These are phyloP conservation scores for Halcyon smyrnensis DNA, from an alignment of 2,797 vertebrate genomes.

Conservation along the genomic window DNA sequence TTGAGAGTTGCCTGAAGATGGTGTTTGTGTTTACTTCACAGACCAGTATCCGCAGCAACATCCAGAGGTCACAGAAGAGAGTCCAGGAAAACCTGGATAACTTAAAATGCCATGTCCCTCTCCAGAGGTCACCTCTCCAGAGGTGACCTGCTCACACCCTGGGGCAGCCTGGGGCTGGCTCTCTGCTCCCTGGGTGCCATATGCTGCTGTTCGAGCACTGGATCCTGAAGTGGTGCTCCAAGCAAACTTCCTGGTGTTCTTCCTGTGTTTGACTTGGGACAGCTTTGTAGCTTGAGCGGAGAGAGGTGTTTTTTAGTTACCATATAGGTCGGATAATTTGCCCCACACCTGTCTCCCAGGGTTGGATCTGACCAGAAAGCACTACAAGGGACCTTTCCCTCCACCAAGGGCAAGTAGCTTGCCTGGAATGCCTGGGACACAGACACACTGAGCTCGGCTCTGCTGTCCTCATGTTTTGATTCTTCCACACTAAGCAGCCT, in stretches of 20 bases:
- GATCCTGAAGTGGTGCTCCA: neutral
- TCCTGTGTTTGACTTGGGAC: neutral
- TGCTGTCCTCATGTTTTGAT: neutral
- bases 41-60: accelerated
- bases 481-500: neutral
- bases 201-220: accelerated
- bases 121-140: neutral
- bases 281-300: neutral
- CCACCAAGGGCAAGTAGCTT: neutral
- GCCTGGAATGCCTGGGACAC: neutral
- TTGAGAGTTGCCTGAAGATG: neutral
- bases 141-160: neutral
- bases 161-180: accelerated
- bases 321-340: neutral
- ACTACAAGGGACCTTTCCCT: neutral
- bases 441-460: neutral
- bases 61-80: neutral
- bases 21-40: neutral
- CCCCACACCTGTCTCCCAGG: too few relatives aligned
- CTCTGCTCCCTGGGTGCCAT: neutral
- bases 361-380: too few relatives aligned
- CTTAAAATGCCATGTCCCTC: neutral
- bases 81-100: neutral
- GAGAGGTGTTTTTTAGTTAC: neutral
- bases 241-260: neutral